Evolutionary conservation across 2,113 vertebrate species (phyloP), one percentile per base, ranked within the genome.

Genomic region (Passer montanus): DNA sequence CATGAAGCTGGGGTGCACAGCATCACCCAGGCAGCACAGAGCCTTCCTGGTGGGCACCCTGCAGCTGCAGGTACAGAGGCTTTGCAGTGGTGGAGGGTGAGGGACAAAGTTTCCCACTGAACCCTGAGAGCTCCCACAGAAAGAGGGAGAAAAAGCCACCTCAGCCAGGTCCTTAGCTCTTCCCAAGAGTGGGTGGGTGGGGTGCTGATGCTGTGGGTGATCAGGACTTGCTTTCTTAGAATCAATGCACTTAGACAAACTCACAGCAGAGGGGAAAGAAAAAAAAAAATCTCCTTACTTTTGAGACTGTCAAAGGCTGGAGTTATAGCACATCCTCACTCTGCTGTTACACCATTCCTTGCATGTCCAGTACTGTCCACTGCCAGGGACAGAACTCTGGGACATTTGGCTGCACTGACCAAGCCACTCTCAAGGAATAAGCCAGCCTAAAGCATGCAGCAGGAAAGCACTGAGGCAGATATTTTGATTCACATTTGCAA

Each of bases 401-500:
- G 44, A 83, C 4, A 72, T 49, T 26, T 78, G 73, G 60, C 47
- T 81, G 80, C 37, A 55, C 52, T 52, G 60, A 81, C 52, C 39
- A 52, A 60, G 76, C 46, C 16, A 7, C 62, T 95, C 72, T 77
- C 72, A 74, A 55, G 79, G 35, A 93, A 78, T 70, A 94, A 90
- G 31, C 55, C 64, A 63, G 55, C 30, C 81, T 85, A 50, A 87
- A 89, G 52, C 53, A 80, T 56, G 59, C 63, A 91, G 84, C 20
- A 55, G 55, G 43, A 80, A 86, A 85, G 82, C 87, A 80, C 33
- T 77, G 50, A 55, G 84, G 84, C 68, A 93, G 87, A 94, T 93
- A 94, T 87, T 96, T 74, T 80, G 78, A 90, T 89, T 84, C 94
- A 23, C 80, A 88, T 87, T 93, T 93, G 82, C 87, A 83, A 95